Evolutionary conservation across 1,140 invertebrate species (phyloP).

Genomic region (Penaeus japonicus): DNA sequence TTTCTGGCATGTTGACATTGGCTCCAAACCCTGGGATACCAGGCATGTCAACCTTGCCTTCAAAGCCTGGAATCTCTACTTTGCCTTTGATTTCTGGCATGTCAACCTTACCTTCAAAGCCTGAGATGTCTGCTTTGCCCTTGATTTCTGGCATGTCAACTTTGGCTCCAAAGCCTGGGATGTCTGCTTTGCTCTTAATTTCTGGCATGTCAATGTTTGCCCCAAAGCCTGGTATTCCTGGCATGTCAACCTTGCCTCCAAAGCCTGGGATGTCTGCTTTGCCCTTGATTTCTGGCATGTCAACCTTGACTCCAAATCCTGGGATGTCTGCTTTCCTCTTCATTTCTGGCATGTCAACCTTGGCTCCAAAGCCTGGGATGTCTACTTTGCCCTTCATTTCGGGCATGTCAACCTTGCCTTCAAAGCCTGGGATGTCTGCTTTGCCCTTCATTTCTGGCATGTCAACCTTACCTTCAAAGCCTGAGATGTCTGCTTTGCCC

Average conservation of each 20-base stretch:
- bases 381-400: no score
- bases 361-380: not conserved
- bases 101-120: not conserved
- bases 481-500: not conserved
- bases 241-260: not conserved
- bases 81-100: not conserved
- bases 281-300: not conserved
- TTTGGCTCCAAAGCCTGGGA: not conserved
- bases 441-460: not conserved
- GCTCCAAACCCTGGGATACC: not conserved
- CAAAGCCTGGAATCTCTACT: not conserved
- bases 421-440: not conserved
- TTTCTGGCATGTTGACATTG: not conserved
- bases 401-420: not conserved
- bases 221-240: not conserved
- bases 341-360: conserved; percentile 2
- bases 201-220: not conserved
- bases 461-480: not conserved
- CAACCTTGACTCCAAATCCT: not conserved
- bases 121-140: no score
- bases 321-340: not conserved
- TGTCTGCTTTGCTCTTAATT: not conserved
- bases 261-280: not conserved
- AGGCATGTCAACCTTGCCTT: not conserved
- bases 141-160: conserved; percentile 2